phyloP scores from a whole-genome alignment of 2,888 invertebrate genomes.

The Troglohyphantes excavatus region DNA sequence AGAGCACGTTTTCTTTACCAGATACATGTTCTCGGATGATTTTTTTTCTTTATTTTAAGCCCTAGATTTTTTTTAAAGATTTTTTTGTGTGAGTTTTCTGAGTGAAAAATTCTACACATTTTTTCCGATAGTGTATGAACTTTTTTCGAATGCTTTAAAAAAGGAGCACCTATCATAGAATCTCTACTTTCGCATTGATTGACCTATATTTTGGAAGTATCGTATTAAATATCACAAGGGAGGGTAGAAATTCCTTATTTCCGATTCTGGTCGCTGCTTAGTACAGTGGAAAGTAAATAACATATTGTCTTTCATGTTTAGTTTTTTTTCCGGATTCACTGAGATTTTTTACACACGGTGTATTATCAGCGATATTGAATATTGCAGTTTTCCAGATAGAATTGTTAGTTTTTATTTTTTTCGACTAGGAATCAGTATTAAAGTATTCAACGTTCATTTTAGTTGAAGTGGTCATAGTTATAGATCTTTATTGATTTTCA shows the following conservation, averaged over 20 bases:
- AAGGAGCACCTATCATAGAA: not conserved
- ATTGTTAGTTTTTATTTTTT: too few relatives aligned
- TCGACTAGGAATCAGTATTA: too few relatives aligned
- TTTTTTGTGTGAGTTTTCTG: not conserved
- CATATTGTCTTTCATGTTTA: not conserved
- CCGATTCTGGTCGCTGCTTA: not conserved
- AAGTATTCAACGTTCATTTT: too few relatives aligned
- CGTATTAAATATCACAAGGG: not conserved
- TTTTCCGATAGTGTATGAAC: not conserved
- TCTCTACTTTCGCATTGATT: not conserved
- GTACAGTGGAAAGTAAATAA: not conserved
- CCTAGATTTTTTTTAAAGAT: not conserved
- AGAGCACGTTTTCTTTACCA: constrained; percentile 1
- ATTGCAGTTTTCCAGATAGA: too few relatives aligned
- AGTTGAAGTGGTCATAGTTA: too few relatives aligned
- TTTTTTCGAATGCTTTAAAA: not conserved
- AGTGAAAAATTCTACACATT: not conserved
- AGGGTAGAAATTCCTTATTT: not conserved
- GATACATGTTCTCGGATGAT: not conserved
- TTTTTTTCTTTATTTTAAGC: not conserved
- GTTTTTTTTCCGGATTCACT: too few relatives aligned
- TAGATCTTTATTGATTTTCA: too few relatives aligned
- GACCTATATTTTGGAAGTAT: constrained; percentile 1
- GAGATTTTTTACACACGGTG: too few relatives aligned
- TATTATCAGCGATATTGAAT: too few relatives aligned